These are phyloP conservation scores for Agrilus mali DNA, from an alignment of 2,888 invertebrate genomes.

Conservation along the genomic window DNA sequence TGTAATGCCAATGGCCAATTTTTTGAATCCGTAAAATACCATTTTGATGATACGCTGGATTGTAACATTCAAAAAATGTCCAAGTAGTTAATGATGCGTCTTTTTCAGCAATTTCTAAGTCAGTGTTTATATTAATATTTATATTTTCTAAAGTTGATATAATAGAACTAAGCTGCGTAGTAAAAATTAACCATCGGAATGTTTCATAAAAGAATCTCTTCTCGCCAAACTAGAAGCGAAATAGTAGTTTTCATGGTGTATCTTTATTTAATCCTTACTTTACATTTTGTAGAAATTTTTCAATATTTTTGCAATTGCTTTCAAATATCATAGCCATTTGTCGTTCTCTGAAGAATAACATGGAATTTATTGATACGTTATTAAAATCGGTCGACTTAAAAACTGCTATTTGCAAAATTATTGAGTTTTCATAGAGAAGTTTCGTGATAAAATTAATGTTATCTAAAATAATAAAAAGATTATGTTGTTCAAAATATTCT, in stretches of 20 bases:
- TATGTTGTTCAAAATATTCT: background rate
- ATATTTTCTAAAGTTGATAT: constrained; percentile 26
- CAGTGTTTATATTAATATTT: constrained; percentile 36
- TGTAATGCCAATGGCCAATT: constrained; percentile 36
- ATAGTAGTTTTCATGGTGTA: background rate
- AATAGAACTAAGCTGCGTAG: constrained; percentile 21
- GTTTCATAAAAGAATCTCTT: constrained; percentile 21
- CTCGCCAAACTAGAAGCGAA: constrained; percentile 12
- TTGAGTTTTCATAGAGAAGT: background rate
- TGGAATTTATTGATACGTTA: too few relatives aligned
- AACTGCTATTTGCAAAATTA: too few relatives aligned
- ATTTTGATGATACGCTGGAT: constrained; percentile 41
- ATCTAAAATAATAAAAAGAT: background rate
- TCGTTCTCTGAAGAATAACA: too few relatives aligned
- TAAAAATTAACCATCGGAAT: constrained; percentile 33
- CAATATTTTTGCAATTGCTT: constrained; percentile 9
- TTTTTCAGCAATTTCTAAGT: constrained; percentile 31
- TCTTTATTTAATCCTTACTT: constrained; percentile 4
- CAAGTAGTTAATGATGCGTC: constrained; percentile 15
- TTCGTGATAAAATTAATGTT: constrained; percentile 1
- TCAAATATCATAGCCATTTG: constrained; percentile 12
- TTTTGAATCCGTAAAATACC: constrained; percentile 37
- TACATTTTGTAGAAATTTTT: constrained; percentile 10
- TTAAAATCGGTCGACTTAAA: too few relatives aligned
- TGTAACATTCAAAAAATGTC: constrained; percentile 38